Evolutionary conservation across 1,140 invertebrate species (phyloP).

Genomic region (Nylanderia fulva): DNA sequence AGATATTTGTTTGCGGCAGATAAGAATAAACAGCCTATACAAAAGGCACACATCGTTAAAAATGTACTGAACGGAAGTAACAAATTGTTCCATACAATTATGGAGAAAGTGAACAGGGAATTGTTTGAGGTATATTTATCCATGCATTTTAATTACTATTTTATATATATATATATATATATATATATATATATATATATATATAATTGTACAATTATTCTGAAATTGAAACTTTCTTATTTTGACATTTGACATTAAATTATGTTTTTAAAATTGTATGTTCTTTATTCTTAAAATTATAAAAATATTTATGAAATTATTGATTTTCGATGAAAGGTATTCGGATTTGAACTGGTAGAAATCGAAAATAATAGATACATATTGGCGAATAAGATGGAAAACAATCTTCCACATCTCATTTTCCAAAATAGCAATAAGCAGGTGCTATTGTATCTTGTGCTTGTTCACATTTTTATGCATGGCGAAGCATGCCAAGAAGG

Average conservation of each 20-base stretch:
- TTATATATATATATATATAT: not conserved
- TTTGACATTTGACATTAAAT: too few species aligned
- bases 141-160: not conserved
- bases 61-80: constrained; percentile 46
- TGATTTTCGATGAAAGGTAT: constrained; percentile 68
- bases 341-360: constrained; percentile 78
- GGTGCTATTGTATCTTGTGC: constrained; percentile 75
- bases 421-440: constrained; percentile 56
- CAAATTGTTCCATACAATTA: constrained; percentile 65
- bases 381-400: constrained; percentile 75
- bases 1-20: constrained; percentile 73
- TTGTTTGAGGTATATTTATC: constrained; percentile 66
- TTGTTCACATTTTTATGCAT: constrained; percentile 80
- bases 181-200: too few species aligned
- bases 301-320: too few species aligned
- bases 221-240: not conserved
- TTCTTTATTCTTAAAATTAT: too few species aligned
- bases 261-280: too few species aligned
- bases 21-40: constrained; percentile 65
- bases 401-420: constrained; percentile 67
- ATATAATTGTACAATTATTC: not conserved
- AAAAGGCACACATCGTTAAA: constrained; percentile 72
- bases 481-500: constrained; percentile 75
- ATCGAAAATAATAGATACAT: constrained; percentile 76
- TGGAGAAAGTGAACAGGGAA: constrained; percentile 55